Evolutionary conservation across 2,797 vertebrate species (phyloP).

Genomic region (Oceanodroma leucorhoa): DNA sequence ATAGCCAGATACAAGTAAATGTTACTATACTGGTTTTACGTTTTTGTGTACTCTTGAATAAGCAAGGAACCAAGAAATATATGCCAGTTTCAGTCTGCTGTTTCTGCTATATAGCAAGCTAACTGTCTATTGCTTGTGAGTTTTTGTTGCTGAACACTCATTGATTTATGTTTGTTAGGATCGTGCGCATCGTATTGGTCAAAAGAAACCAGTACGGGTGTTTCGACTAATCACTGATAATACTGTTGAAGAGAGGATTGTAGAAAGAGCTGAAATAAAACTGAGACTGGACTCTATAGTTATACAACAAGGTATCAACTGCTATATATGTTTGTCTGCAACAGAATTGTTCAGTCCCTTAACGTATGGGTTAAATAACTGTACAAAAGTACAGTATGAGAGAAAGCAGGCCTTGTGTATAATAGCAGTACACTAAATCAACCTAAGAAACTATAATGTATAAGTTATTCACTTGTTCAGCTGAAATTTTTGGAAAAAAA

Average conservation of each 20-base stretch:
- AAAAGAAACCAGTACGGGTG: slow-evolving; percentile 83
- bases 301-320: slow-evolving; percentile 83
- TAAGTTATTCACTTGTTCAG: background rate
- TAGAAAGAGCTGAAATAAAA: slow-evolving; percentile 85
- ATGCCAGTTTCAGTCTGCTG: background rate
- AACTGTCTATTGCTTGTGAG: slow-evolving; percentile 37
- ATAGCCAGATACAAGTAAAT: background rate
- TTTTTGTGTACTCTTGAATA: background rate
- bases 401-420: slow-evolving; percentile 33
- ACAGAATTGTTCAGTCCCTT: slow-evolving; percentile 37
- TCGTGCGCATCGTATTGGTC: slow-evolving; percentile 85
- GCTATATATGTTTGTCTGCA: slow-evolving; percentile 36
- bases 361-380: background rate
- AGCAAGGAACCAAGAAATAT: background rate
- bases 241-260: slow-evolving; percentile 85
- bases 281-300: slow-evolving; percentile 84
- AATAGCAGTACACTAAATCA: background rate
- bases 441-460: background rate
- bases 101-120: slow-evolving; percentile 13
- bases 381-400: background rate
- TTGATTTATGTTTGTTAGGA: slow-evolving; percentile 74
- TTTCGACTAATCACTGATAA: slow-evolving; percentile 86
- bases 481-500: background rate
- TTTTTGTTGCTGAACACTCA: slow-evolving; percentile 46
- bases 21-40: background rate